A percentile compares a stretch with the other conserved stretches of the same genome.
phyloP scores from a whole-genome alignment of 2,888 invertebrate species.

The Sabatieria punctata region DNA sequence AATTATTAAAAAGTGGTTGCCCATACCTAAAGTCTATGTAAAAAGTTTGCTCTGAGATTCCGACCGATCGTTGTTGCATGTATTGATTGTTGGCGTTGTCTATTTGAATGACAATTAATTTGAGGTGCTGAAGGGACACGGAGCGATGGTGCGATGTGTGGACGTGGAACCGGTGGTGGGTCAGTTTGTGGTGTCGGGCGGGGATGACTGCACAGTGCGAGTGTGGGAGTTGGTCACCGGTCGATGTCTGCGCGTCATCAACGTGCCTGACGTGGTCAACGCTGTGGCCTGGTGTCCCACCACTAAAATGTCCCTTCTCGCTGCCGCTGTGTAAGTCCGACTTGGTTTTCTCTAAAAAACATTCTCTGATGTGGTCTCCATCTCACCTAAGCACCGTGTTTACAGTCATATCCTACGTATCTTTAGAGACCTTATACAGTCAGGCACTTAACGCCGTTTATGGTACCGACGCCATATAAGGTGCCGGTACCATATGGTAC shows the following conservation, averaged over 20 bases:
- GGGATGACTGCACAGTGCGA: slow-evolving; percentile 72
- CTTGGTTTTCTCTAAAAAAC: not conserved
- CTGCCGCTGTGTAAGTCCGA: slow-evolving; percentile 48
- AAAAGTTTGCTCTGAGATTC: no score
- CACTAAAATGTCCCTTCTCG: slow-evolving; percentile 53
- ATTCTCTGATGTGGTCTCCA: not conserved
- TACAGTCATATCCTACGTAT: no score
- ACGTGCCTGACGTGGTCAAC: slow-evolving; percentile 48
- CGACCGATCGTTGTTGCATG: no score
- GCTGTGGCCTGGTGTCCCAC: slow-evolving; percentile 79
- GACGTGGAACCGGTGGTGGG: slow-evolving; percentile 57
- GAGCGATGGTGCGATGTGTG: slow-evolving; percentile 61
- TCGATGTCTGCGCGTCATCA: slow-evolving; percentile 56
- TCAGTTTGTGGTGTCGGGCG: slow-evolving; percentile 58
- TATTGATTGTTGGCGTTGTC: no score
- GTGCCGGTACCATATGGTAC: no score
- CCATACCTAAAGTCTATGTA: no score
- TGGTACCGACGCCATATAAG: no score
- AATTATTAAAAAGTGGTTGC: no score
- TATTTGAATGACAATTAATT: not conserved
- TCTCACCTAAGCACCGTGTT: no score
- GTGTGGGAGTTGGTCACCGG: slow-evolving; percentile 88
- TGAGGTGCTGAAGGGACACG: slow-evolving; percentile 47
- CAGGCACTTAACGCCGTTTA: no score
- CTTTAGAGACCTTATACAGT: no score